These are phyloP conservation scores for Eupithecia inturbata DNA, from an alignment of 2,888 invertebrate genomes.

Conservation along the genomic window DNA sequence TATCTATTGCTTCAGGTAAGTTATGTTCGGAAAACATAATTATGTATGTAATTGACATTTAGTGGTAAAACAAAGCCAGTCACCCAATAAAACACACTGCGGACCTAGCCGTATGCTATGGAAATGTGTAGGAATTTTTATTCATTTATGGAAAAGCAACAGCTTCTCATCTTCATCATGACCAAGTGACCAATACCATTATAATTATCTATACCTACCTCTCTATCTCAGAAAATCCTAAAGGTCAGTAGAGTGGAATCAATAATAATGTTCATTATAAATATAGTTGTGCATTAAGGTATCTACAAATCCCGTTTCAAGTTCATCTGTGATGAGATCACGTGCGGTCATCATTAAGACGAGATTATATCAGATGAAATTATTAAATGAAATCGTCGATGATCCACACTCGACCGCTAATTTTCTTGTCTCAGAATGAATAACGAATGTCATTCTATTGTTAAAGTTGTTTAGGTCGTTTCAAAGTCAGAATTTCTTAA, in stretches of 20 bases:
- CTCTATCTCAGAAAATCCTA: not conserved
- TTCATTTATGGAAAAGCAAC: not conserved
- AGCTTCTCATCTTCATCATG: not conserved
- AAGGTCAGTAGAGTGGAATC: slow-evolving; percentile 14
- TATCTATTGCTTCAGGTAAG: not conserved
- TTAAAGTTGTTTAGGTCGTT: slow-evolving; percentile 38
- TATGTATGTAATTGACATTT: not conserved
- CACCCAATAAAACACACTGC: not conserved
- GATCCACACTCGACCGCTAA: slow-evolving; percentile 23
- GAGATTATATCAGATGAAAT: slow-evolving; percentile 45
- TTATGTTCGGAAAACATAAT: slow-evolving; percentile 3
- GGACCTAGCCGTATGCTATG: no score
- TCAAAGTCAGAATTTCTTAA: slow-evolving; percentile 46
- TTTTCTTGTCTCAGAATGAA: slow-evolving; percentile 10
- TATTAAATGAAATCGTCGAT: slow-evolving; percentile 38
- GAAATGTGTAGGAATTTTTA: not conserved
- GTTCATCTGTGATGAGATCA: slow-evolving; percentile 60
- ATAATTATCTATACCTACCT: not conserved
- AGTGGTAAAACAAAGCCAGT: not conserved
- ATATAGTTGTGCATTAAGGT: slow-evolving; percentile 26
- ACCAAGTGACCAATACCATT: not conserved
- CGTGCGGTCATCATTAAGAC: slow-evolving; percentile 46
- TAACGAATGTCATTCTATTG: slow-evolving; percentile 29
- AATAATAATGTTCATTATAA: slow-evolving; percentile 21
- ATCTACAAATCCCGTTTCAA: slow-evolving; percentile 46